Percentiles rank a stretch among this genome's conserved stretches.
These are phyloP conservation scores for Halisarca cf. caerulea DNA, from an alignment of 37 sponge, comb jelly and placozoan genomes.

Conservation along the genomic window DNA sequence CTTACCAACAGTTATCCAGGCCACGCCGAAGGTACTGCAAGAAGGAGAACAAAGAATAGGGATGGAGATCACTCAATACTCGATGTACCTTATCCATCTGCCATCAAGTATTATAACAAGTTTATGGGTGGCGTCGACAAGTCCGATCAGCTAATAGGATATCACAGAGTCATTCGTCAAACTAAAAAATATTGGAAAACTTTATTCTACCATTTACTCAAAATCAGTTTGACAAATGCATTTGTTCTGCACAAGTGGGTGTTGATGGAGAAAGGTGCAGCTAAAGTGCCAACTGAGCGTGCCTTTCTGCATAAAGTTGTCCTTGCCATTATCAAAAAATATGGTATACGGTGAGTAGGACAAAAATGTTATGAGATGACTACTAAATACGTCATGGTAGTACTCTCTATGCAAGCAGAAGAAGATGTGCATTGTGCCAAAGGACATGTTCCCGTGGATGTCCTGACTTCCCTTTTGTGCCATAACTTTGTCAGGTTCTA, in stretches of 20 bases:
- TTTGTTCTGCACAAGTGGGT: neutral
- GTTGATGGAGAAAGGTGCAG: neutral
- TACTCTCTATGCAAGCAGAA: neutral
- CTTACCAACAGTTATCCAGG: neutral
- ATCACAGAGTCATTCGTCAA: neutral
- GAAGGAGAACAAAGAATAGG: too few relatives aligned
- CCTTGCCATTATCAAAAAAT: too few relatives aligned
- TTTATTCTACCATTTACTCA: neutral
- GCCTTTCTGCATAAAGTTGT: too few relatives aligned
- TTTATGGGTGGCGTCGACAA: neutral
- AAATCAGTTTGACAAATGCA: neutral
- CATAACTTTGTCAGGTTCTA: neutral
- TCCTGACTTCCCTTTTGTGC: neutral
- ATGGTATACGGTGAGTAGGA: too few relatives aligned
- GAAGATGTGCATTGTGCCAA: neutral
- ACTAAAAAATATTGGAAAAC: neutral
- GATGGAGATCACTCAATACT: too few relatives aligned
- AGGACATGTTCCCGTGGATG: neutral
- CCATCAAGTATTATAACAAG: neutral
- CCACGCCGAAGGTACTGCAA: too few relatives aligned
- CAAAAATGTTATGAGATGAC: neutral
- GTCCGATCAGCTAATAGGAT: neutral
- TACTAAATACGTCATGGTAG: too few relatives aligned
- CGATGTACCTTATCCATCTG: neutral
- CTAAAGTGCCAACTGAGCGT: too few relatives aligned